phyloP scores from a whole-genome alignment of 1,140 invertebrate species.

The Reticulitermes speratus region DNA sequence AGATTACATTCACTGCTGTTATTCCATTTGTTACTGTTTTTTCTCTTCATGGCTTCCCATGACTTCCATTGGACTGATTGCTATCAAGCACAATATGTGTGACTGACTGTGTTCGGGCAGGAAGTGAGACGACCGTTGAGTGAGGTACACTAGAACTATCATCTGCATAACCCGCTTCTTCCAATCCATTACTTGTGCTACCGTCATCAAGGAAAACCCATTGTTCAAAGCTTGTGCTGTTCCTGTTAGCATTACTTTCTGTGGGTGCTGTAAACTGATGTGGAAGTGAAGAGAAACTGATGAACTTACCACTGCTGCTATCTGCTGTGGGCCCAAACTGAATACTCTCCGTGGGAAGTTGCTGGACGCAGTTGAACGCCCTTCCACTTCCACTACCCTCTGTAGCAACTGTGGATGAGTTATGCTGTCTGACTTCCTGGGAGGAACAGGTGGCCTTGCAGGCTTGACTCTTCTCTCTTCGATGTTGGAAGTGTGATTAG shows the following conservation, averaged over 20 bases:
- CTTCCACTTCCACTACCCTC: background rate
- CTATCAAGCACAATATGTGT: conserved; percentile 39
- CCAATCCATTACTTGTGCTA: conserved; percentile 34
- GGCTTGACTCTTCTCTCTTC: conserved; percentile 22
- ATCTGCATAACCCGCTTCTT: conserved; percentile 23
- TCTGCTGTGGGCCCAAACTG: background rate
- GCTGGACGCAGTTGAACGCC: background rate
- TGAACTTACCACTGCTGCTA: conserved; percentile 26
- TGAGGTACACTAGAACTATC: conserved; percentile 37
- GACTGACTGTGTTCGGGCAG: conserved; percentile 38
- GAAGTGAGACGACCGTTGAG: conserved; percentile 39
- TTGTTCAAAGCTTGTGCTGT: conserved; percentile 40
- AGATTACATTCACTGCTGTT: background rate
- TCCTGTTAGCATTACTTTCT: conserved; percentile 6
- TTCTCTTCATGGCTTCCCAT: background rate
- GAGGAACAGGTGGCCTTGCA: conserved; percentile 32
- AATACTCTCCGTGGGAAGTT: background rate
- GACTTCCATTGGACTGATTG: conserved; percentile 16
- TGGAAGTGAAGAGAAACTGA: conserved; percentile 30
- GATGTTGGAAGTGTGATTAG: background rate
- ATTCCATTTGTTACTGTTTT: background rate
- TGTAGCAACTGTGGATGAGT: background rate
- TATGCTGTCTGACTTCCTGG: conserved; percentile 31
- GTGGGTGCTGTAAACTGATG: background rate
- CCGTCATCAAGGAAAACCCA: conserved; percentile 40